Percentiles rank a stretch among this genome's conserved stretches.
These are phyloP conservation scores for Euclidia mi DNA, from an alignment of 2,888 invertebrate species.

Conservation along the genomic window DNA sequence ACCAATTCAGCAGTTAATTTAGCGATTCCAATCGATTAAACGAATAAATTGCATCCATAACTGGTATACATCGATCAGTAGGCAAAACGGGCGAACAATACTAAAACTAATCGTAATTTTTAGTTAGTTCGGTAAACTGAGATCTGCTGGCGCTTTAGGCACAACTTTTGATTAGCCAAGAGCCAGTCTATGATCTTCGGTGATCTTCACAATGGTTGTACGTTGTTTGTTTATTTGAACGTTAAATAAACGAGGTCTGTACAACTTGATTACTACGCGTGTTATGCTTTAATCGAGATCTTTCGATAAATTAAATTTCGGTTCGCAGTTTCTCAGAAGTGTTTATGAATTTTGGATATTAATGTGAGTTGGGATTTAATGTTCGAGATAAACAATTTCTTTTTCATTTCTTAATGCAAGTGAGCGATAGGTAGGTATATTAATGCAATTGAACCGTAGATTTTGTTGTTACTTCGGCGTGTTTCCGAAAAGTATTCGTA, in stretches of 20 bases:
- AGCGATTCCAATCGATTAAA: constrained; percentile 24
- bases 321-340: constrained; percentile 2
- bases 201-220: constrained; percentile 57
- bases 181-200: constrained; percentile 48
- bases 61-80: constrained; percentile 47
- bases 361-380: neutral
- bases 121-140: constrained; percentile 69
- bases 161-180: constrained; percentile 75
- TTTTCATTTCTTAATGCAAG: too few relatives aligned
- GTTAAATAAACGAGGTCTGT: constrained; percentile 64
- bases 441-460: too few relatives aligned
- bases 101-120: constrained; percentile 74
- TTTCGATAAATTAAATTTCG: constrained; percentile 21
- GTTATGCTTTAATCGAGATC: constrained; percentile 48
- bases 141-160: constrained; percentile 59
- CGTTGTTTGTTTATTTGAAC: constrained; percentile 67
- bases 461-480: too few relatives aligned
- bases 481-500: too few relatives aligned
- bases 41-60: constrained; percentile 34
- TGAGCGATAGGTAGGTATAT: too few relatives aligned
- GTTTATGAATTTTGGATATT: constrained; percentile 6
- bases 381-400: too few relatives aligned
- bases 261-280: constrained; percentile 65
- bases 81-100: constrained; percentile 62
- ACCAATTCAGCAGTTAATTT: constrained; percentile 6